phyloP scores from a whole-genome alignment of 2,888 invertebrate species.

The Prenolepis imparis region DNA sequence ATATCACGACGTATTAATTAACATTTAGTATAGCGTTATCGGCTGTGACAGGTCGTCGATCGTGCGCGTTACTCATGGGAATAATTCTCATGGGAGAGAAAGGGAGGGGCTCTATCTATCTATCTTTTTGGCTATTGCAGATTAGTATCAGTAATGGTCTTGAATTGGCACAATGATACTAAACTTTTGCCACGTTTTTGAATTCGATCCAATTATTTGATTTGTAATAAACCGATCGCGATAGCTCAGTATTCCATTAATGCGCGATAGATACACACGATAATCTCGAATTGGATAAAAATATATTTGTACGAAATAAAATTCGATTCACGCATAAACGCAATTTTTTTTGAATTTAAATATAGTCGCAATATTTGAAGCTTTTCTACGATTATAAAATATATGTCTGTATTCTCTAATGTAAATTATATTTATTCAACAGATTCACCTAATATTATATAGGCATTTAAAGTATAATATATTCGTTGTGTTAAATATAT shows the following conservation, averaged over 20 bases:
- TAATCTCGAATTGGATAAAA: constrained; percentile 27
- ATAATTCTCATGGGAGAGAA: too few species aligned
- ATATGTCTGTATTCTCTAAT: too few species aligned
- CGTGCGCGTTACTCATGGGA: neutral
- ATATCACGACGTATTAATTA: constrained; percentile 75
- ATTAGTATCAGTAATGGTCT: neutral
- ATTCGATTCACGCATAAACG: neutral
- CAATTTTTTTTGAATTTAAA: neutral
- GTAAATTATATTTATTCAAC: neutral
- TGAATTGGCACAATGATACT: neutral
- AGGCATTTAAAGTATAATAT: neutral
- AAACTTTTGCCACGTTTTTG: constrained; percentile 46
- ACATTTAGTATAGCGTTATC: constrained; percentile 65
- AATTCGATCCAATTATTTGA: constrained; percentile 42
- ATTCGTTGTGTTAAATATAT: neutral
- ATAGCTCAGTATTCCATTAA: constrained; percentile 19
- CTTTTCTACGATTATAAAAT: constrained; percentile 22
- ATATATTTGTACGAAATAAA: neutral
- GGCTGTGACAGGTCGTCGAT: neutral
- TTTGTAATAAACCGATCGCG: constrained; percentile 19
- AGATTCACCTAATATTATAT: neutral
- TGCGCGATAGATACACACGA: constrained; percentile 10
- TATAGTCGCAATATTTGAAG: neutral
- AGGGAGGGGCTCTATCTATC: neutral
- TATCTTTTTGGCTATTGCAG: neutral